Evolutionary conservation across 2,888 invertebrate genomes (phyloP).

Genomic region (Diogma glabrata): DNA sequence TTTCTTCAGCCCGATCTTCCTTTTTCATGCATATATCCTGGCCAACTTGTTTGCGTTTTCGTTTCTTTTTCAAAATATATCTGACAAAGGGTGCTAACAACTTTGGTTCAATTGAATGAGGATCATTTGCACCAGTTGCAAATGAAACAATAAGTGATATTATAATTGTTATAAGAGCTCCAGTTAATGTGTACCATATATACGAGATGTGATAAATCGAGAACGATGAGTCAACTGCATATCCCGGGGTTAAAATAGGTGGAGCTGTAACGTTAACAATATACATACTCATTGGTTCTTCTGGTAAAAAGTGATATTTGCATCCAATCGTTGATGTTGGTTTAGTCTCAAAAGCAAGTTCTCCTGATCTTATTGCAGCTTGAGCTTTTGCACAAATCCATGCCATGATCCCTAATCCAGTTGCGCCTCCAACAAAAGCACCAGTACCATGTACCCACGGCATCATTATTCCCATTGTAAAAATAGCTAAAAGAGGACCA

Average conservation of each 20-base stretch:
- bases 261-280: constrained; percentile 24
- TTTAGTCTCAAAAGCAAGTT: constrained; percentile 38
- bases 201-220: constrained; percentile 60
- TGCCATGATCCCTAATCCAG: constrained; percentile 40
- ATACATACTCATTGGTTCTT: constrained; percentile 28
- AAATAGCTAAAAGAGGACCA: constrained; percentile 55
- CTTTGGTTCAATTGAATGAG: constrained; percentile 43
- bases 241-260: constrained; percentile 16
- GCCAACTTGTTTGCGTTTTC: too few relatives aligned
- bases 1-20: too few relatives aligned
- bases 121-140: constrained; percentile 39
- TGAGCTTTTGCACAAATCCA: constrained; percentile 45
- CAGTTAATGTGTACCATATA: constrained; percentile 62
- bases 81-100: constrained; percentile 61
- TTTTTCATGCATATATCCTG: too few relatives aligned
- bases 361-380: constrained; percentile 40
- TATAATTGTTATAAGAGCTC: constrained; percentile 43
- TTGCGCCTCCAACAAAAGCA: constrained; percentile 42
- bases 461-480: constrained; percentile 53
- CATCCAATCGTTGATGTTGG: constrained; percentile 42
- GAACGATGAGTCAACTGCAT: too few relatives aligned
- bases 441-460: constrained; percentile 53
- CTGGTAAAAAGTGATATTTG: constrained; percentile 38
- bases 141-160: constrained; percentile 43
- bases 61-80: constrained; percentile 25